Percentiles rank a stretch among this genome's conserved stretches.
Conservation (phyloP, 1,140 invertebrate species). For the Asbolus verrucosus region DNA sequence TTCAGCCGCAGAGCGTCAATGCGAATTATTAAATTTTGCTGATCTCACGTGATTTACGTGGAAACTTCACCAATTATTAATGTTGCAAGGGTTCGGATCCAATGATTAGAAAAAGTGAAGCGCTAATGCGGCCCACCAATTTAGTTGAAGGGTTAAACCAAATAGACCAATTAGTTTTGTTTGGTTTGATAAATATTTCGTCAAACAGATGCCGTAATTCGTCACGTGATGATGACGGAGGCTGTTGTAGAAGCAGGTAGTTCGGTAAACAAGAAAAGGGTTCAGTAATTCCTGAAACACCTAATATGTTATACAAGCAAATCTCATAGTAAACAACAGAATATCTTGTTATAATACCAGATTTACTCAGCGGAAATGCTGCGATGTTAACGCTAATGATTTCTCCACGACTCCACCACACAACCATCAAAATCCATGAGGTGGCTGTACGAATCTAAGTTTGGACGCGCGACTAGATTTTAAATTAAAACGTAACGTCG, state of each 20-base stretch:
- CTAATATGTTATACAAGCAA: constrained; percentile 38
- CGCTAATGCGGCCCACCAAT: too few relatives aligned
- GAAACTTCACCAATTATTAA: constrained; percentile 36
- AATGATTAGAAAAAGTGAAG: too few relatives aligned
- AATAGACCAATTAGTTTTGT: constrained; percentile 18
- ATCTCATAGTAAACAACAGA: constrained; percentile 32
- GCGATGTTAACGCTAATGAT: constrained; percentile 23
- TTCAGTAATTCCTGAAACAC: constrained; percentile 35
- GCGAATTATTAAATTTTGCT: constrained; percentile 33
- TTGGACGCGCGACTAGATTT: constrained; percentile 25
- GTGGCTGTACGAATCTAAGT: background rate
- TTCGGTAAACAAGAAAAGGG: constrained; percentile 23
- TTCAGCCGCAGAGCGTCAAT: constrained; percentile 32
- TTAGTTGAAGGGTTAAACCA: background rate
- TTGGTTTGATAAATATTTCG: constrained; percentile 17
- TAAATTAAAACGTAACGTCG: constrained; percentile 12
- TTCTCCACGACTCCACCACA: constrained; percentile 24
- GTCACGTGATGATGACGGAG: constrained; percentile 24
- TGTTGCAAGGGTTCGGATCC: background rate
- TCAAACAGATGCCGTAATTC: constrained; percentile 26
- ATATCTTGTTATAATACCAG: constrained; percentile 36
- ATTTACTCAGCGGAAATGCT: constrained; percentile 20
- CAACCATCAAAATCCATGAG: background rate
- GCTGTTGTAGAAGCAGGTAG: constrained; percentile 19
- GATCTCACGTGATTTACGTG: constrained; percentile 35